phyloP scores from a whole-genome alignment of 2,113 vertebrate species.

The Cairina moschata region DNA sequence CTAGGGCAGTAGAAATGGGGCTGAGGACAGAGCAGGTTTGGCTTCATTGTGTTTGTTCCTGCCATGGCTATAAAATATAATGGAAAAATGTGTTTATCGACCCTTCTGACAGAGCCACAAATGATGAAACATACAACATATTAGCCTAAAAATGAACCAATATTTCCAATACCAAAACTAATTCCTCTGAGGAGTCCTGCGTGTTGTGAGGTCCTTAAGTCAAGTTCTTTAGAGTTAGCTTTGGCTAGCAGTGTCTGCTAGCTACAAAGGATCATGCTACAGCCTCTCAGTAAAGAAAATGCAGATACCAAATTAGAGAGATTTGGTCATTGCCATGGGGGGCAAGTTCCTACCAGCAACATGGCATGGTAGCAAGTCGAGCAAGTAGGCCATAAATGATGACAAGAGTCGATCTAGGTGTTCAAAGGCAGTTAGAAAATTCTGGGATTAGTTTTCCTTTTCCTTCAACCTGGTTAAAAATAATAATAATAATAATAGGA shows the following conservation, averaged over 20 bases:
- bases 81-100: not conserved
- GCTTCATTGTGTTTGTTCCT: not conserved
- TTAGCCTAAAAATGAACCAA: not conserved
- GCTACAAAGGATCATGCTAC: not conserved
- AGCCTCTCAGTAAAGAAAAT: not conserved
- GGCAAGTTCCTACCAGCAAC: not conserved
- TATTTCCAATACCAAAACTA: not conserved
- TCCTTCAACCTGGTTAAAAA: not conserved
- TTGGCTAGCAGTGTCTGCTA: not conserved
- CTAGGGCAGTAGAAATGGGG: not conserved
- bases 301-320: not conserved
- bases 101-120: not conserved
- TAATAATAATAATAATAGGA: not conserved
- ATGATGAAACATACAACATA: fast-evolving
- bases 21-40: not conserved
- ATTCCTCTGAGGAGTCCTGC: not conserved
- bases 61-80: not conserved
- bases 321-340: not conserved
- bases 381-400: not conserved
- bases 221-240: not conserved
- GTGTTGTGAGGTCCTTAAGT: not conserved
- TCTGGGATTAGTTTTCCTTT: not conserved
- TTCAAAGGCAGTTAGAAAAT: not conserved
- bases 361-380: not conserved
- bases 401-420: not conserved